Evolutionary conservation across 2,888 invertebrate genomes (phyloP), one percentile per base, ranked within the genome.

Genomic region (Epirrhoe alternata): DNA sequence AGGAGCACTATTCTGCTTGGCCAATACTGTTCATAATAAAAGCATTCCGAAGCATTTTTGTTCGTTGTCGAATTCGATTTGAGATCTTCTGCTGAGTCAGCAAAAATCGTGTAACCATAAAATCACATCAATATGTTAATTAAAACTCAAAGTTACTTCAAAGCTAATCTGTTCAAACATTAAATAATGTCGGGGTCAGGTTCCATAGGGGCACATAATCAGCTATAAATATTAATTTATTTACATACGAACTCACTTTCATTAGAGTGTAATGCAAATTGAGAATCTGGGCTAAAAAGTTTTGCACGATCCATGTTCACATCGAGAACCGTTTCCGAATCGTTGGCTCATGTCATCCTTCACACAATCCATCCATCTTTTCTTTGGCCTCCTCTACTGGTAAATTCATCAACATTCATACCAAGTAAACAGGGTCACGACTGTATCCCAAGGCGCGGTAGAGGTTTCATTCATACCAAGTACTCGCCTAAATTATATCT

Each of bases 171-270:
- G 74, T 76, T 78, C 74, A 81, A 80, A 81, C 76, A 73, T 74
- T 52, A 62, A 66, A 59, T 16, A 61, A 67, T 57, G 67, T 63
- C 35, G 55, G 62, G 55, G 61, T 61, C 45, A 57, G 54, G 69
- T 52, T 82, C 78, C 79, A 74, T 74, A 74, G 81, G 80, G 83
- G 76, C 78, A 83, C 83, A 81, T 87, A 85, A 86, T 88, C 80
- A 85, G 79, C 81, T 81, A 88, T 90, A 86, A 87, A 90, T 89
- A 89, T 89, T 88, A 84, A 90, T 87, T 79, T 77, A 81, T 79
- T 80, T 78, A 75, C 78, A 77, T 70, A 79, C 74, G 72, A 64
- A 53, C 64, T 70, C 58, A 77, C 74, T 80, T 79, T 81, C 77
- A 83, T 84, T 83, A 83, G 79, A 79, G 78, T 79, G 78, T 83